A percentile compares a stretch with the other conserved stretches of the same genome.
These are phyloP conservation scores for Coenonympha glycerion DNA, from an alignment of 2,888 invertebrate genomes.

Conservation along the genomic window DNA sequence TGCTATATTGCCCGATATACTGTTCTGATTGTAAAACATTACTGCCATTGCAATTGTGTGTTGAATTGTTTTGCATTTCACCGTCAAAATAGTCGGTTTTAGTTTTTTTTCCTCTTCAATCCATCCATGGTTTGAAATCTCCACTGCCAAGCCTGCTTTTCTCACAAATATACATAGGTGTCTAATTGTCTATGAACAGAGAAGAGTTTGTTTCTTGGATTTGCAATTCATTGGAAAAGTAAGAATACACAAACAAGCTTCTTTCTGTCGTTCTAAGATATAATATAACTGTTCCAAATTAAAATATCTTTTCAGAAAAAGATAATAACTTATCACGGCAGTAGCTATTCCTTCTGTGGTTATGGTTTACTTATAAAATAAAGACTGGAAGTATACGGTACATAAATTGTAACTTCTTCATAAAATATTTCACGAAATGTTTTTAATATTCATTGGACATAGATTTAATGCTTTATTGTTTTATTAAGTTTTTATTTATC, in stretches of 20 bases:
- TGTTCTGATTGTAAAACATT: conserved; percentile 19
- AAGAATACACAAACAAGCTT: no score
- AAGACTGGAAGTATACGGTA: conserved; percentile 13
- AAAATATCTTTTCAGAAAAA: conserved; percentile 39
- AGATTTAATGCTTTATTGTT: conserved; percentile 4
- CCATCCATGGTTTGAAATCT: neutral
- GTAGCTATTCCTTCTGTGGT: conserved; percentile 59
- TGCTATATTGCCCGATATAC: conserved; percentile 19
- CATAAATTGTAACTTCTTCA: neutral
- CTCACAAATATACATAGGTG: no score
- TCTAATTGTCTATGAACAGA: no score
- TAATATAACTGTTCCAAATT: no score
- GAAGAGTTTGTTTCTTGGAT: no score
- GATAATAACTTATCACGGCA: conserved; percentile 44
- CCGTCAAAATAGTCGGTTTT: neutral
- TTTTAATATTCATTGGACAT: neutral
- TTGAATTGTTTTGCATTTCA: neutral
- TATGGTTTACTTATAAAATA: conserved; percentile 33
- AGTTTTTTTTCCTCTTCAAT: no score
- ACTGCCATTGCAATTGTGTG: conserved; percentile 4
- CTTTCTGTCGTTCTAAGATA: no score
- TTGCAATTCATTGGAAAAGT: no score
- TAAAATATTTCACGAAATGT: no score
- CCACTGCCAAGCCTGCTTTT: no score
- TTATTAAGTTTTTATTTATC: no score